Conservation (phyloP, 2,797 vertebrate species). For the Peromyscus eremicus region DNA sequence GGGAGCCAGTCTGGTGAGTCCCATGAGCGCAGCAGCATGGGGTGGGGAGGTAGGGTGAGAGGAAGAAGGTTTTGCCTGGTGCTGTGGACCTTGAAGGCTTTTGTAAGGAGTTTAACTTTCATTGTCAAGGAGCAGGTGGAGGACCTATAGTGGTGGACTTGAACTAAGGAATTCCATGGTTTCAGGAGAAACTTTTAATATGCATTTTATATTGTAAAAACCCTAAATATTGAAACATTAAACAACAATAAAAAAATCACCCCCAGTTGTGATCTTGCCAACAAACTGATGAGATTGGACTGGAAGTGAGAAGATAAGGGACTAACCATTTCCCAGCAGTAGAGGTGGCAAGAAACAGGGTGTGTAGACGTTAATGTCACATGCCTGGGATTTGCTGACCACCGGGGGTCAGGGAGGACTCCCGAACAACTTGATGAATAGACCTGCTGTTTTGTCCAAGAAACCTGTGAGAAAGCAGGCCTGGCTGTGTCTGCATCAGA, state of each 20-base stretch:
- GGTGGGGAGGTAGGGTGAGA: neutral
- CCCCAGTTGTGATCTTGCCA: neutral
- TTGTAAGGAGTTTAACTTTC: slow-evolving; percentile 17
- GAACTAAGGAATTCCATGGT: neutral
- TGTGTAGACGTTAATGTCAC: neutral
- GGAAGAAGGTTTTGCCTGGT: neutral
- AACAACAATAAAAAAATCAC: neutral
- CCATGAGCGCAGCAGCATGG: neutral
- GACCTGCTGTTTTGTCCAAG: slow-evolving; percentile 7
- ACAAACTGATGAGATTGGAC: neutral
- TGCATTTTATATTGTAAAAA: neutral
- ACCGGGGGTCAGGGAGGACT: neutral
- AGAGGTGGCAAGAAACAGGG: neutral
- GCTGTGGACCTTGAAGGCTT: neutral
- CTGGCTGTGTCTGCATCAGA: neutral
- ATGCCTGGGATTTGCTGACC: neutral
- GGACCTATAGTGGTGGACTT: neutral
- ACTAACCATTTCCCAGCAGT: neutral
- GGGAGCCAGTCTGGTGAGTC: too few relatives aligned
- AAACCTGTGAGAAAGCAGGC: neutral
- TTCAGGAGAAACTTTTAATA: neutral
- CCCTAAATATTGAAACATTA: neutral
- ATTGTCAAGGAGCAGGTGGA: neutral
- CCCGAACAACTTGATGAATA: neutral
- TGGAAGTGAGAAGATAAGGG: neutral